A percentile compares a stretch with the other conserved stretches of the same genome.
phyloP scores from a whole-genome alignment of 2,113 vertebrate genomes.

The Pagrus major region DNA sequence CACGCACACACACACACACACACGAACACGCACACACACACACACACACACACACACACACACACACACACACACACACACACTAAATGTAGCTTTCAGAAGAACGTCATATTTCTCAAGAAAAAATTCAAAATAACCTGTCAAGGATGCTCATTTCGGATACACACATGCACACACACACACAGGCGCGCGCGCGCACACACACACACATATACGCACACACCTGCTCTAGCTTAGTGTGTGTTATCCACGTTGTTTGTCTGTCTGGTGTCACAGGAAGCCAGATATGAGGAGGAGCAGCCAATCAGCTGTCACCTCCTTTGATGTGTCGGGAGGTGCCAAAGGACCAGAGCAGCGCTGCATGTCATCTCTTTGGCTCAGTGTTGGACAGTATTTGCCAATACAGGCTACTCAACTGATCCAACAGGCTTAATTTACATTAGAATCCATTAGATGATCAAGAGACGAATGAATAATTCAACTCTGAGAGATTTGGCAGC shows the following conservation, averaged over 20 bases:
- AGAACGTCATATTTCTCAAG: neutral
- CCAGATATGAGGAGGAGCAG: constrained; percentile 49
- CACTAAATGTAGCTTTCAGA: neutral
- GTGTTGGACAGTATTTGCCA: neutral
- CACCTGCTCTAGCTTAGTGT: constrained; percentile 13
- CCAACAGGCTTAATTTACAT: neutral
- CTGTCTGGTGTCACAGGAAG: constrained; percentile 29
- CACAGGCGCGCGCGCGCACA: neutral
- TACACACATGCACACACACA: constrained; percentile 6
- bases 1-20: neutral
- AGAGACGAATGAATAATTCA: neutral
- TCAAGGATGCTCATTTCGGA: neutral
- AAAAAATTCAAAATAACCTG: constrained; percentile 2
- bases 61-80: neutral
- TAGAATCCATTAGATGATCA: neutral
- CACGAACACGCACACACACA: neutral
- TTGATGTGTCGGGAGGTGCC: constrained; percentile 42
- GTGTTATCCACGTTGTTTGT: constrained; percentile 34
- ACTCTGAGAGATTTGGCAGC: neutral
- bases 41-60: neutral
- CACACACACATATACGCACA: neutral
- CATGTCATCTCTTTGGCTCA: constrained; percentile 22
- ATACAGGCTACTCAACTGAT: neutral
- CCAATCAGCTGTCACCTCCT: constrained; percentile 67
- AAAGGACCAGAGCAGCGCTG: constrained; percentile 7